Evolutionary conservation across 2,113 vertebrate genomes (phyloP).

Genomic region (Crotalus tigris): DNA sequence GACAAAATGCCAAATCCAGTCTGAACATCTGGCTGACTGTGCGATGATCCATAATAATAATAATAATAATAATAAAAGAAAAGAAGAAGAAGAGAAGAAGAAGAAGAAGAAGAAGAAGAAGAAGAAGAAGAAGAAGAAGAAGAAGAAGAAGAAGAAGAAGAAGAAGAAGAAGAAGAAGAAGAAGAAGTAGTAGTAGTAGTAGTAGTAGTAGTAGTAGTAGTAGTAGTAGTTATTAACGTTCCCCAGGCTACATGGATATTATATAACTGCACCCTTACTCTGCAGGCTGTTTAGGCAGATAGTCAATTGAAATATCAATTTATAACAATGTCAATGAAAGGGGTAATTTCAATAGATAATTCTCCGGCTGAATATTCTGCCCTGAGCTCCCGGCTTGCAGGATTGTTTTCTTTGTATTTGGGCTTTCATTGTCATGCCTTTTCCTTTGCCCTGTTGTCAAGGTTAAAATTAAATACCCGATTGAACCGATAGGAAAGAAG

Average conservation of each 20-base stretch:
- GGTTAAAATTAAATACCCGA: background rate
- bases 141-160: no score
- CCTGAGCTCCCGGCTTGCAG: background rate
- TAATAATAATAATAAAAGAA: no score
- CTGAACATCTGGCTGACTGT: no score
- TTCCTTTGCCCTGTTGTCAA: background rate
- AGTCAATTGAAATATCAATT: background rate
- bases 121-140: no score
- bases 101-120: no score
- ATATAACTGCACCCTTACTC: background rate
- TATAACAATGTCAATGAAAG: background rate
- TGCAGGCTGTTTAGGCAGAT: background rate
- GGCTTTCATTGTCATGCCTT: background rate
- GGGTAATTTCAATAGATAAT: background rate
- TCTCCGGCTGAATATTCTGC: background rate
- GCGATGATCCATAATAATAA: no score
- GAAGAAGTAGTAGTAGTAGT: no score
- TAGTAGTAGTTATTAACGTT: background rate
- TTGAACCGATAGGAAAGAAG: background rate
- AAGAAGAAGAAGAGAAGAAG: no score
- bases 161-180: accelerated
- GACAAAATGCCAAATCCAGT: no score
- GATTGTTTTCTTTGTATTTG: background rate
- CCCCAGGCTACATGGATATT: background rate
- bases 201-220: no score